Conservation (phyloP, 2,888 invertebrate genomes). For the Automeris io region DNA sequence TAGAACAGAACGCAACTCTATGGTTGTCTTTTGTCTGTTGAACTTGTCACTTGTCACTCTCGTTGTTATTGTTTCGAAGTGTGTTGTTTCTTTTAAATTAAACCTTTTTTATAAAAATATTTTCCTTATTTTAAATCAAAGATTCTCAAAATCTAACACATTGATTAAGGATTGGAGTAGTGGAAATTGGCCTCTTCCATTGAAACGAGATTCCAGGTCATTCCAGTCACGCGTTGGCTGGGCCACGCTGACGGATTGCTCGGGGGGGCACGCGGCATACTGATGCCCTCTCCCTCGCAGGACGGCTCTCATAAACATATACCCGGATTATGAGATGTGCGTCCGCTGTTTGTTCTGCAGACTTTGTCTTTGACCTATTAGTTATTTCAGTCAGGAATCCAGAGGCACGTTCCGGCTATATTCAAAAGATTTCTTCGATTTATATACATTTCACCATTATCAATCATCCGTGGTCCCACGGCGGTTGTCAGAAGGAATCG, state of each 20-base stretch:
- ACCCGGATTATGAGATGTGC: slow-evolving; percentile 50
- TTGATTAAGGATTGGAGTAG: no score
- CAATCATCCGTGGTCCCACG: no score
- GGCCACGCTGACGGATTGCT: slow-evolving; percentile 53
- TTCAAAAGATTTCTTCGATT: neutral
- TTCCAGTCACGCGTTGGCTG: slow-evolving; percentile 38
- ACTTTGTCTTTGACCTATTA: slow-evolving; percentile 5
- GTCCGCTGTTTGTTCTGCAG: slow-evolving; percentile 8
- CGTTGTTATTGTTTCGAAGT: no score
- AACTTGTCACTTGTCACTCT: no score
- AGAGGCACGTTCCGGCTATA: neutral
- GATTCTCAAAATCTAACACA: no score
- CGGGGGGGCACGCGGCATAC: slow-evolving; percentile 39
- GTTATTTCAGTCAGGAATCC: slow-evolving; percentile 1
- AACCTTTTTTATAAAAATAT: no score
- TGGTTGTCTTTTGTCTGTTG: no score
- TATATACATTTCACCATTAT: neutral
- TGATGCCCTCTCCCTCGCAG: slow-evolving; percentile 29
- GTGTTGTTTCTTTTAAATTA: no score
- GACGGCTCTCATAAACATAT: slow-evolving; percentile 60
- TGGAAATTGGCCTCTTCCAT: slow-evolving; percentile 12
- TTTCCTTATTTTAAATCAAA: no score
- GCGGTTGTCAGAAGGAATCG: no score
- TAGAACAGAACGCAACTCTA: no score
- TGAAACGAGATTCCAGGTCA: slow-evolving; percentile 15